A percentile compares a stretch with the other conserved stretches of the same genome.
phyloP scores from a whole-genome alignment of 2,888 invertebrate species.

The Chrysotoxum bicinctum region DNA sequence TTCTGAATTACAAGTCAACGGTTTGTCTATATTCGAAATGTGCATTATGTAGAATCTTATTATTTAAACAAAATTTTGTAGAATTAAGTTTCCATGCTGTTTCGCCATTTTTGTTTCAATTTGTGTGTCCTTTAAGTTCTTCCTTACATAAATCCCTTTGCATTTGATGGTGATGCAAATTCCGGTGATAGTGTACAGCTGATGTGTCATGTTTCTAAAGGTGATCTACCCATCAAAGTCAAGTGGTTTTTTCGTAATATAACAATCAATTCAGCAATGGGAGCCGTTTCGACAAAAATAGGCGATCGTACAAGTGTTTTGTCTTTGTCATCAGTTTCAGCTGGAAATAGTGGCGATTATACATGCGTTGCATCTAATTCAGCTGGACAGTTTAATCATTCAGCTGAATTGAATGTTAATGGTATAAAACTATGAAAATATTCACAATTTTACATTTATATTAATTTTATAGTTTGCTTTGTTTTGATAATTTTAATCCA shows the following conservation, averaged over 20 bases:
- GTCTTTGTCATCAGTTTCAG: conserved; percentile 87
- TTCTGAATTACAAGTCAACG: conserved; percentile 83
- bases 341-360: conserved; percentile 86
- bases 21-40: conserved; percentile 77
- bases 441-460: conserved; percentile 67
- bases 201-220: conserved; percentile 84
- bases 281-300: conserved; percentile 85
- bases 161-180: conserved; percentile 83
- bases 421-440: conserved; percentile 82
- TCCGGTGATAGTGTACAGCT: conserved; percentile 86
- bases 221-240: conserved; percentile 86
- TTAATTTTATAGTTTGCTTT: neutral
- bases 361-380: conserved; percentile 84
- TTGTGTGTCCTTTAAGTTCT: conserved; percentile 82
- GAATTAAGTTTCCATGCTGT: conserved; percentile 28
- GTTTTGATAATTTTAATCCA: conserved; percentile 21
- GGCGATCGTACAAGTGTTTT: conserved; percentile 86
- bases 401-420: conserved; percentile 84
- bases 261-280: conserved; percentile 81
- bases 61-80: neutral
- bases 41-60: neutral
- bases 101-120: conserved; percentile 60
- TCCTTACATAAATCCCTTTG: conserved; percentile 84
- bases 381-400: conserved; percentile 84
- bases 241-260: conserved; percentile 84